Conservation (phyloP, 2,888 invertebrate species). For the Limnephilus marmoratus region DNA sequence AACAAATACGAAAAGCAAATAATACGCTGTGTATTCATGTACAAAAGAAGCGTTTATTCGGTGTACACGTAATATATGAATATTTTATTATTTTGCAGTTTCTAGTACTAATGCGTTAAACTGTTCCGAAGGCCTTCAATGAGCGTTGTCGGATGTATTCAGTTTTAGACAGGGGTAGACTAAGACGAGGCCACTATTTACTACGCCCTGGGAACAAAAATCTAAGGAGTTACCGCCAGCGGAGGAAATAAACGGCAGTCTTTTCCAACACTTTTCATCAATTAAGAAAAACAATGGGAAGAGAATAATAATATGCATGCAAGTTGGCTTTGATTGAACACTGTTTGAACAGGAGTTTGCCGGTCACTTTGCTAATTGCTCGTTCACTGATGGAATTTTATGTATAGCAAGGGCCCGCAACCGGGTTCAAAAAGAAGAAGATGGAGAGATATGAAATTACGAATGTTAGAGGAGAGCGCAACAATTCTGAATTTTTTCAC, state of each 20-base stretch:
- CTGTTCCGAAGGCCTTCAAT: slow-evolving; percentile 36
- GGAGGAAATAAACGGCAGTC: not conserved
- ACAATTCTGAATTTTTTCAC: too few species aligned
- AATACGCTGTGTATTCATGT: not conserved
- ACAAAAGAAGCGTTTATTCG: slow-evolving; percentile 2
- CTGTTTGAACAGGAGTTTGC: not conserved
- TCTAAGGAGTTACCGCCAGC: not conserved
- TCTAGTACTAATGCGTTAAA: not conserved
- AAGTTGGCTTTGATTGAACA: not conserved
- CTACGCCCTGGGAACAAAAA: not conserved
- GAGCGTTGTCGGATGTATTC: not conserved
- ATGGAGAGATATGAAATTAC: too few species aligned
- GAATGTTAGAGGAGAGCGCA: too few species aligned
- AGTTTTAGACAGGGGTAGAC: not conserved
- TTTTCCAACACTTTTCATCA: not conserved
- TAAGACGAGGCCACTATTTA: not conserved
- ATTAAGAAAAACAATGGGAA: not conserved
- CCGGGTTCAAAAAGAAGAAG: too few species aligned
- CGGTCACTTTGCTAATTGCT: too few species aligned
- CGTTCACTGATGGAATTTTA: too few species aligned
- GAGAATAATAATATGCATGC: not conserved
- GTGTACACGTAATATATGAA: not conserved
- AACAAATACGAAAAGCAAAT: not conserved
- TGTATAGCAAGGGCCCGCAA: too few species aligned
- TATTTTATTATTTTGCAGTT: not conserved